These are phyloP conservation scores for Pachycephus smyrnensis DNA, from an alignment of 2,888 invertebrate genomes.

Conservation along the genomic window DNA sequence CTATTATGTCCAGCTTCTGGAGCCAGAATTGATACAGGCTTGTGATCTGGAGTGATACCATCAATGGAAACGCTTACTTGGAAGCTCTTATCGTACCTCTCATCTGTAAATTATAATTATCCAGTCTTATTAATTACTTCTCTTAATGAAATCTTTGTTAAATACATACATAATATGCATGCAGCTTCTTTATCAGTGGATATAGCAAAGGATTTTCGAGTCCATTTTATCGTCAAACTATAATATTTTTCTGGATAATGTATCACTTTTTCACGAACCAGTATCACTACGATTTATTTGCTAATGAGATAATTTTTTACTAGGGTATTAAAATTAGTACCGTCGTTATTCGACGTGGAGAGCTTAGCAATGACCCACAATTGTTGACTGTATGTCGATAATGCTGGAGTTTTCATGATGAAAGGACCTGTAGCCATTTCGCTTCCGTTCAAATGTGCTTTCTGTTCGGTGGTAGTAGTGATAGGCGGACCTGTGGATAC, in stretches of 20 bases:
- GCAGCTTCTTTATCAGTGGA: not conserved
- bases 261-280: not conserved
- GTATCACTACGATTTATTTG: not conserved
- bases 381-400: constrained; percentile 92
- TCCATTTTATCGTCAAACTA: not conserved
- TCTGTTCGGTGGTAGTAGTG: constrained; percentile 76
- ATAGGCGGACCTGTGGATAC: constrained; percentile 77
- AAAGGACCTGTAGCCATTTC: constrained; percentile 85
- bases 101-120: constrained; percentile 73
- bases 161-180: not conserved
- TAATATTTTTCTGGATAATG: not conserved
- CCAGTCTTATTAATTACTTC: not conserved
- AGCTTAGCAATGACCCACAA: constrained; percentile 92
- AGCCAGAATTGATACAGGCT: constrained; percentile 75
- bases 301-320: not conserved
- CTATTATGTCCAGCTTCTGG: constrained; percentile 79
- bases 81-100: constrained; percentile 91
- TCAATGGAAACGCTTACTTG: constrained; percentile 87
- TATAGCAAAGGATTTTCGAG: not conserved
- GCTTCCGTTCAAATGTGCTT: constrained; percentile 72
- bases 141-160: constrained; percentile 13
- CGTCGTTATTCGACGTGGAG: constrained; percentile 85
- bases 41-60: constrained; percentile 82
- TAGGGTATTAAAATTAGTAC: constrained; percentile 66
- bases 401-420: constrained; percentile 84